Evolutionary conservation across 2,888 invertebrate genomes (phyloP).

Genomic region (Catocala fraxini): DNA sequence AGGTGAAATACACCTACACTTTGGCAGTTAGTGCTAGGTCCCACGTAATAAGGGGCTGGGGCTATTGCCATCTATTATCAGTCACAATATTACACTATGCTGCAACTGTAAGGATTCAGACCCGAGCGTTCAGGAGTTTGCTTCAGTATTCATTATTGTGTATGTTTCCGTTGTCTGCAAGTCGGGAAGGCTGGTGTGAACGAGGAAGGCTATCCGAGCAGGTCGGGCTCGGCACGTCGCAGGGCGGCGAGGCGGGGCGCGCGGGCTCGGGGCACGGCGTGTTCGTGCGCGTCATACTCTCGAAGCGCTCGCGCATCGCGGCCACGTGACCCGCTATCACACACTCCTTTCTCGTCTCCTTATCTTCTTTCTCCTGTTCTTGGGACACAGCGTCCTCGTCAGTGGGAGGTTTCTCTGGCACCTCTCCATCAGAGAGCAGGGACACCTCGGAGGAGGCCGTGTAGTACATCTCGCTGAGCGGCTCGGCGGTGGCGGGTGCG

Average conservation of each 20-base stretch:
- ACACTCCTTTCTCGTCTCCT: slow-evolving; percentile 55
- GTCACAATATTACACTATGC: too few relatives aligned
- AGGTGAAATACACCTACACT: too few relatives aligned
- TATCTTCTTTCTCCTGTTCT: slow-evolving; percentile 57
- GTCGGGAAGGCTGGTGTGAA: not conserved
- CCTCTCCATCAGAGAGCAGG: slow-evolving; percentile 70
- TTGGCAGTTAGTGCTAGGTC: too few relatives aligned
- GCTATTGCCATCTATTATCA: too few relatives aligned
- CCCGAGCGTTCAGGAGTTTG: too few relatives aligned
- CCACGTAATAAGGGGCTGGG: too few relatives aligned
- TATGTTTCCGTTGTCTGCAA: slow-evolving; percentile 3
- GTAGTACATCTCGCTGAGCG: slow-evolving; percentile 76
- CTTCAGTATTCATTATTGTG: too few relatives aligned
- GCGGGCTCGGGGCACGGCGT: slow-evolving; percentile 76
- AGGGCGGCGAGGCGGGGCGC: slow-evolving; percentile 61
- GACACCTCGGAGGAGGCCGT: slow-evolving; percentile 81
- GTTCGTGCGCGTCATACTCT: slow-evolving; percentile 81
- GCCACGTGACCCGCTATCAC: slow-evolving; percentile 84
- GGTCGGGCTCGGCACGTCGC: slow-evolving; percentile 65
- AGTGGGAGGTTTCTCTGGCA: slow-evolving; percentile 52
- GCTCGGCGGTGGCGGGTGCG: slow-evolving; percentile 57
- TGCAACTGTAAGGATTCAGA: too few relatives aligned
- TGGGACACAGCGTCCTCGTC: slow-evolving; percentile 46
- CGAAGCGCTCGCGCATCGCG: slow-evolving; percentile 84
- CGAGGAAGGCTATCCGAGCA: slow-evolving; percentile 57